A percentile compares a stretch with the other conserved stretches of the same genome.
These are phyloP conservation scores for Scaptomyza caliginosa DNA, from an alignment of 2,888 invertebrate genomes.

Conservation along the genomic window DNA sequence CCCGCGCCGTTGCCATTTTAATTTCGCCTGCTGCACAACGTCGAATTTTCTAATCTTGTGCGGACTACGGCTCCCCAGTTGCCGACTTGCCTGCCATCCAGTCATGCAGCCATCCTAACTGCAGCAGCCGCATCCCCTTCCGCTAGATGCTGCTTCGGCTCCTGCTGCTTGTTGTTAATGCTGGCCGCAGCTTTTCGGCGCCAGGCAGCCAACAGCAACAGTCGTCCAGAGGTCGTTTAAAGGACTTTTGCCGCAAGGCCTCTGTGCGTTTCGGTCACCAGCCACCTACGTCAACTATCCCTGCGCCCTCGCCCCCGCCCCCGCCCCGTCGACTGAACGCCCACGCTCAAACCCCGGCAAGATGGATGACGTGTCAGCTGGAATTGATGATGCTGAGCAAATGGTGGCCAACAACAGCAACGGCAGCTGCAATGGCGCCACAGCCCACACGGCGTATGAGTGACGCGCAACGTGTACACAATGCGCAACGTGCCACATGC, in stretches of 20 bases:
- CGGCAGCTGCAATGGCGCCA: conserved; percentile 54
- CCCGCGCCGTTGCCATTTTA: conserved; percentile 72
- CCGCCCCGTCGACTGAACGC: conserved; percentile 7
- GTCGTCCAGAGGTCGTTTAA: conserved; percentile 78
- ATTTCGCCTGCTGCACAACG: conserved; percentile 79
- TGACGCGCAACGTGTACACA: conserved; percentile 61
- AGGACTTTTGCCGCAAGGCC: conserved; percentile 80
- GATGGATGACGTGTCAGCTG: conserved; percentile 82
- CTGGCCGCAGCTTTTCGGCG: conserved; percentile 73
- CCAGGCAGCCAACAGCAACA: conserved; percentile 42
- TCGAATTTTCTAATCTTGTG: conserved; percentile 80
- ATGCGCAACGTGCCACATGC: conserved; percentile 53
- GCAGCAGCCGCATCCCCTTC: conserved; percentile 4
- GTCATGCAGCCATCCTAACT: conserved; percentile 8
- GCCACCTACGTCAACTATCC: neutral
- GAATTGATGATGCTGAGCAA: conserved; percentile 80
- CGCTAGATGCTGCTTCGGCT: too few species aligned
- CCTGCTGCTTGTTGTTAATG: conserved; percentile 53
- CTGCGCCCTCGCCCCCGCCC: neutral
- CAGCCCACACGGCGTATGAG: conserved; percentile 67
- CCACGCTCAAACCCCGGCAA: conserved; percentile 38
- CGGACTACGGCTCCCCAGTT: conserved; percentile 79
- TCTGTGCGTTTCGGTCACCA: conserved; percentile 59
- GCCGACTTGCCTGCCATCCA: conserved; percentile 51
- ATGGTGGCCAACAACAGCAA: conserved; percentile 58